Evolutionary conservation across 2,797 vertebrate genomes (phyloP).

Genomic region (Betta splendens): DNA sequence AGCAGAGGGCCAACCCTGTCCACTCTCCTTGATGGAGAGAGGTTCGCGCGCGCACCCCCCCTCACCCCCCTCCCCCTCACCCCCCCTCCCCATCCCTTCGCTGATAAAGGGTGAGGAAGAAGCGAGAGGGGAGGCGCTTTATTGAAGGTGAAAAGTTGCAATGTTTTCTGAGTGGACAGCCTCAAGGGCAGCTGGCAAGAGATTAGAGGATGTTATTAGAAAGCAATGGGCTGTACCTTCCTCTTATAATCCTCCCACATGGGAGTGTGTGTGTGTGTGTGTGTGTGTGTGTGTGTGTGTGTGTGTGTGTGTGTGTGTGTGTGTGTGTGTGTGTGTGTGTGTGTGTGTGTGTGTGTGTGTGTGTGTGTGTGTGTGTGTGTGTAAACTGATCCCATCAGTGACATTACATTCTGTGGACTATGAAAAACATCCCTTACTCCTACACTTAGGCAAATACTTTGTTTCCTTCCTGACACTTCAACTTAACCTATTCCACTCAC

Average conservation of each 20-base stretch:
- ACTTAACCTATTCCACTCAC: conserved; percentile 8
- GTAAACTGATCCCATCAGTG: conserved; percentile 56
- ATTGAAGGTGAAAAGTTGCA: conserved; percentile 79
- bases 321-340: conserved; percentile 23
- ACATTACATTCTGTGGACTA: conserved; percentile 54
- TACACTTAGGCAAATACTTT: conserved; percentile 40
- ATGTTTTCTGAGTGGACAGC: conserved; percentile 76
- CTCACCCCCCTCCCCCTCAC: too few species aligned
- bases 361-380: conserved; percentile 30
- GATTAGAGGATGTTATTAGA: conserved; percentile 80
- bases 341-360: conserved; percentile 22
- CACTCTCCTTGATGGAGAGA: conserved; percentile 70
- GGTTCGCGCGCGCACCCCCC: not conserved
- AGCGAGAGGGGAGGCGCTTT: conserved; percentile 53
- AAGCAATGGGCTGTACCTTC: conserved; percentile 78
- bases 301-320: conserved; percentile 29
- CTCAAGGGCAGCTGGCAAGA: conserved; percentile 73
- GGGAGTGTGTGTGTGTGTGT: conserved; percentile 29
- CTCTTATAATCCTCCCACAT: conserved; percentile 71
- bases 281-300: conserved; percentile 27
- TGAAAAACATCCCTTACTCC: conserved; percentile 37
- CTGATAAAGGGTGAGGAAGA: conserved; percentile 36
- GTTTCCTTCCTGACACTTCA: conserved; percentile 26
- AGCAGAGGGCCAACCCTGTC: conserved; percentile 63
- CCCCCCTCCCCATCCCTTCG: conserved; percentile 42